Conservation (phyloP, 2,113 vertebrate species). For the Taurulus bubalis region DNA sequence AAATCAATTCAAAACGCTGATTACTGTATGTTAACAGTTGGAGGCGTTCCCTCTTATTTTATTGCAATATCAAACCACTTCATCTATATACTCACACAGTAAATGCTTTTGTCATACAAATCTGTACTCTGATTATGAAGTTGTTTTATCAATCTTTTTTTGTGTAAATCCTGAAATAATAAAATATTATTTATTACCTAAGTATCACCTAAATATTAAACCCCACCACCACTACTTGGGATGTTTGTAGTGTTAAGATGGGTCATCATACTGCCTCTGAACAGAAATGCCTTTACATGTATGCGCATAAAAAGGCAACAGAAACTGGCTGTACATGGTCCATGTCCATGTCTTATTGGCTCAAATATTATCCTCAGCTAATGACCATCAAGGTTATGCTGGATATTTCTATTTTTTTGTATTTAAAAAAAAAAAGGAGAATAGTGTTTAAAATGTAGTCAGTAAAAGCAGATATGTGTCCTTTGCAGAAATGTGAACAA, state of each 20-base stretch:
- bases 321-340: conserved; percentile 17
- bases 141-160: conserved; percentile 19
- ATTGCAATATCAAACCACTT: conserved; percentile 80
- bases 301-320: conserved; percentile 20
- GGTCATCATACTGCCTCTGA: conserved; percentile 10
- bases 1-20: conserved; percentile 70
- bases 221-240: background rate
- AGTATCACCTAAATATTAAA: conserved; percentile 51
- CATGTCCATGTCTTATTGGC: conserved; percentile 31
- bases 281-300: conserved; percentile 5
- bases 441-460: conserved; percentile 19
- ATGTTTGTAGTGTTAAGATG: conserved; percentile 19
- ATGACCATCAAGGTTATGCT: conserved; percentile 7
- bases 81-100: conserved; percentile 62
- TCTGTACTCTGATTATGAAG: conserved; percentile 48
- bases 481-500: background rate
- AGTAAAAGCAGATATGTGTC: conserved; percentile 27
- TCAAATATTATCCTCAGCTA: conserved; percentile 9
- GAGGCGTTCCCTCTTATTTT: conserved; percentile 74
- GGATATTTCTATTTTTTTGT: background rate
- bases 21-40: conserved; percentile 67
- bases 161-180: conserved; percentile 46
- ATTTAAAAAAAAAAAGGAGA: background rate
- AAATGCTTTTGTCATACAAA: conserved; percentile 68
- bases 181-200: background rate